phyloP scores from a whole-genome alignment of 2,113 vertebrate genomes.

The Lycocorax pyrrhopterus region DNA sequence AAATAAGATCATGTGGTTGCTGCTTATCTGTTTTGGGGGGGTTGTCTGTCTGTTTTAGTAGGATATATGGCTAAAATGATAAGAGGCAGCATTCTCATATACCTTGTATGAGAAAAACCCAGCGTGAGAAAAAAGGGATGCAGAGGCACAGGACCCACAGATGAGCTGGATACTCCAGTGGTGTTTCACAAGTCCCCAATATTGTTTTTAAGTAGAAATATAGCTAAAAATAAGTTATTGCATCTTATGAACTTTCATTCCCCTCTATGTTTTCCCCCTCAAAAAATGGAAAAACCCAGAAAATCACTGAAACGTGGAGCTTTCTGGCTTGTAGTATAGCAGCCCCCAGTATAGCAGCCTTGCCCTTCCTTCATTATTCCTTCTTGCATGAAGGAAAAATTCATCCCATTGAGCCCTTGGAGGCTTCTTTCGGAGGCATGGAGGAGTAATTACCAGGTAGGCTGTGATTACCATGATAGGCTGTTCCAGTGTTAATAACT shows the following conservation, averaged over 20 bases:
- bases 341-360: background rate
- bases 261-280: accelerated
- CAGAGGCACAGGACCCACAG: background rate
- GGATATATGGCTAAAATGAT: background rate
- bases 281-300: background rate
- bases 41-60: background rate
- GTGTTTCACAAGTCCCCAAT: background rate
- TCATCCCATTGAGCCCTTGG: background rate
- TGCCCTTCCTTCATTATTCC: background rate
- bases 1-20: background rate
- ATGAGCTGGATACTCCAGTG: background rate
- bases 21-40: background rate
- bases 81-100: background rate
- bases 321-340: background rate
- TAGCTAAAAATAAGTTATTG: background rate
- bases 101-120: background rate
- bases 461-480: too few relatives aligned
- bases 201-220: background rate
- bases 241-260: background rate
- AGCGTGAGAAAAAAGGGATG: background rate
- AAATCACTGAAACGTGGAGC: accelerated
- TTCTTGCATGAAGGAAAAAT: background rate
- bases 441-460: background rate
- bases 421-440: background rate
- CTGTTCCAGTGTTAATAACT: background rate